A percentile compares a stretch with the other conserved stretches of the same genome.
These are phyloP conservation scores for Enteromius viviparus DNA, from an alignment of 2,797 vertebrate species.

Conservation along the genomic window DNA sequence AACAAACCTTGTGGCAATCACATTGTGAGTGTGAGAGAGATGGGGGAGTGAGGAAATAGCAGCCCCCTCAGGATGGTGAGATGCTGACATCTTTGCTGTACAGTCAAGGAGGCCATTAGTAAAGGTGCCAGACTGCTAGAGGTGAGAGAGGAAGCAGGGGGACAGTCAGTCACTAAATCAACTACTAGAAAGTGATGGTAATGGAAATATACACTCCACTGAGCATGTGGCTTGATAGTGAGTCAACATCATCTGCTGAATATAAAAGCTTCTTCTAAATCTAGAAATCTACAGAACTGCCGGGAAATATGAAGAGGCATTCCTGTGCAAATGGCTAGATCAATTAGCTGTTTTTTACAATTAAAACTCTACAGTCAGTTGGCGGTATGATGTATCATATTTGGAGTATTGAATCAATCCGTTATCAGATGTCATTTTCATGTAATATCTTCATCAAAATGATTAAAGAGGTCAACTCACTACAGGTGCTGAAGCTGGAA, in stretches of 20 bases:
- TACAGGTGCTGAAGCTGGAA: slow-evolving; percentile 86
- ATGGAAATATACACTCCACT: neutral
- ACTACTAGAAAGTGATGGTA: slow-evolving; percentile 9
- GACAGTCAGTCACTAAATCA: slow-evolving; percentile 59
- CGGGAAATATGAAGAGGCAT: neutral
- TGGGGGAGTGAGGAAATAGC: slow-evolving; percentile 67
- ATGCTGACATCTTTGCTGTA: slow-evolving; percentile 71
- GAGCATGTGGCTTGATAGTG: neutral
- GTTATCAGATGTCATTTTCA: neutral
- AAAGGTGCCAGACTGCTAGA: slow-evolving; percentile 78
- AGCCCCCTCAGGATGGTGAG: slow-evolving; percentile 71
- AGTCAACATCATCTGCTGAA: neutral
- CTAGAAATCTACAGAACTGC: neutral
- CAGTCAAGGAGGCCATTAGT: slow-evolving; percentile 83
- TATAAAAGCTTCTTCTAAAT: slow-evolving; percentile 7
- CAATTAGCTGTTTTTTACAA: neutral
- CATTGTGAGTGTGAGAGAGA: slow-evolving; percentile 71
- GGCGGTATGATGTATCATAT: neutral
- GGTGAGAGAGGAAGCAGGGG: slow-evolving; percentile 54
- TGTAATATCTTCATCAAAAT: neutral
- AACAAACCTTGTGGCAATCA: slow-evolving; percentile 79
- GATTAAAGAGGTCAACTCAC: slow-evolving; percentile 65
- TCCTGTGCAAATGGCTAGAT: too few relatives aligned
- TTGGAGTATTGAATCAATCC: neutral
- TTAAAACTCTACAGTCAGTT: neutral